A percentile compares a stretch with the other conserved stretches of the same genome.
phyloP scores from a whole-genome alignment of 2,113 vertebrate species.

The Chionodraco myersi region DNA sequence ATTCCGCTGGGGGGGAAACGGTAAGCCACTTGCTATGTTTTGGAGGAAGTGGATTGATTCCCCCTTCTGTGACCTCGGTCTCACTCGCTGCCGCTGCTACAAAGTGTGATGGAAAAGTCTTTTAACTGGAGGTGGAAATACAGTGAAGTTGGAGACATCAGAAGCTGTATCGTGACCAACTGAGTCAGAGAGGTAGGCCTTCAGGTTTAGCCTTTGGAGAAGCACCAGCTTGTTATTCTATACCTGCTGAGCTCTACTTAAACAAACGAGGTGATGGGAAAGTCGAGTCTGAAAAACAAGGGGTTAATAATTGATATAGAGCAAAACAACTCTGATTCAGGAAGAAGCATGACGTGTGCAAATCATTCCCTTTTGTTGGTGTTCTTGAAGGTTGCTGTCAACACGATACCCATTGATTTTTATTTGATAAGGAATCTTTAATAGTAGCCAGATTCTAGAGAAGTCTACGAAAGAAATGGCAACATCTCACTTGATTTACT shows the following conservation, averaged over 20 bases:
- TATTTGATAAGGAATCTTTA: background rate
- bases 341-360: no score
- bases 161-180: conserved; percentile 35
- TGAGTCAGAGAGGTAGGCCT: conserved; percentile 33
- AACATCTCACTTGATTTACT: no score
- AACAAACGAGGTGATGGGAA: background rate
- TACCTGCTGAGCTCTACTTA: background rate
- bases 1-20: conserved; percentile 68
- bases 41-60: conserved; percentile 78
- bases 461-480: no score
- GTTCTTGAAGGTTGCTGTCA: background rate
- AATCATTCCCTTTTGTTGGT: no score
- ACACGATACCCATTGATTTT: background rate
- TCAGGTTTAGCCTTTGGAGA: conserved; percentile 32
- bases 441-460: no score
- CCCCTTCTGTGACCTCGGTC: conserved; percentile 72
- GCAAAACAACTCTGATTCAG: no score
- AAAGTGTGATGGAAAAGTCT: conserved; percentile 71
- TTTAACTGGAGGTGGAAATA: conserved; percentile 69
- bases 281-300: background rate
- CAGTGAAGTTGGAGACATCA: conserved; percentile 34
- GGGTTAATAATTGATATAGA: no score
- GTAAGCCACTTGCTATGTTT: conserved; percentile 78
- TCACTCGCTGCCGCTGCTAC: conserved; percentile 63
- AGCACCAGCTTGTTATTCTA: conserved; percentile 34